Conservation (phyloP, 2,797 vertebrate genomes). For the Tamandua tetradactyla region DNA sequence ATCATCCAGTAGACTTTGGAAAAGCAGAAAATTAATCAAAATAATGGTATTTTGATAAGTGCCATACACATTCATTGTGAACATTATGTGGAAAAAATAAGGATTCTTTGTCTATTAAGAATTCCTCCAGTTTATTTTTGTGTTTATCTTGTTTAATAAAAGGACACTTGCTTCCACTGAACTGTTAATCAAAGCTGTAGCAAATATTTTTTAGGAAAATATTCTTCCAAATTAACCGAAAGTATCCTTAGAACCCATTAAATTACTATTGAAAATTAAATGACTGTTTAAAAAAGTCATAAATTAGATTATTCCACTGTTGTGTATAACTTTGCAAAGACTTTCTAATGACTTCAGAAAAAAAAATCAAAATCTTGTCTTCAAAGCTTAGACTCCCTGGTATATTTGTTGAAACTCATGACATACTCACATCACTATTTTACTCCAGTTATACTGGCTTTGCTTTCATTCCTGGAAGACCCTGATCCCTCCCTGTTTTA, state of each 20-base stretch:
- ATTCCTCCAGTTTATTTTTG: background rate
- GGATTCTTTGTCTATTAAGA: background rate
- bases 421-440: background rate
- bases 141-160: background rate
- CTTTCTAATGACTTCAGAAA: background rate
- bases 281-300: background rate
- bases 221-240: background rate
- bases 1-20: background rate
- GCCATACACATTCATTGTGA: background rate
- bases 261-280: background rate
- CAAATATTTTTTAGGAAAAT: background rate
- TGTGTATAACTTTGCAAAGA: background rate
- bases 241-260: background rate
- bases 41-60: background rate
- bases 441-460: no score
- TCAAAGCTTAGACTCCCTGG: fast-evolving
- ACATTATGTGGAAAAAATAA: background rate
- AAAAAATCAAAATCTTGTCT: background rate
- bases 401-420: background rate
- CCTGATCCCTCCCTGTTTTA: background rate
- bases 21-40: background rate
- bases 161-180: background rate
- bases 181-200: background rate
- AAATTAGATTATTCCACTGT: background rate
- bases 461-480: background rate